Percentiles rank a stretch among this genome's conserved stretches.
Conservation (phyloP, 1,140 invertebrate species). For the Bombus superbus region DNA sequence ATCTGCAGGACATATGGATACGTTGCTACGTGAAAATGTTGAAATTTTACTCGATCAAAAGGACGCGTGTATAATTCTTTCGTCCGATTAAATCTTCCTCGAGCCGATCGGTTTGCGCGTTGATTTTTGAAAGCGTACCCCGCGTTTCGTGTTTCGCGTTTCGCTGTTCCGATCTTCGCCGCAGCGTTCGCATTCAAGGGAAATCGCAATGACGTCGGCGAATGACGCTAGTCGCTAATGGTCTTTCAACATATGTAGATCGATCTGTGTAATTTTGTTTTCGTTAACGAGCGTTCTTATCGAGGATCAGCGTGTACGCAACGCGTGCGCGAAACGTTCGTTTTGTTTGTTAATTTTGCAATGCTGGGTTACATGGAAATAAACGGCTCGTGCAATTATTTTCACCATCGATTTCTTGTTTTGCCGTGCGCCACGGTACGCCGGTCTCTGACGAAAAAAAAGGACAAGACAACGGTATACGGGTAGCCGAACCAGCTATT, state of each 20-base stretch:
- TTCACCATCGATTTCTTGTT: conserved; percentile 59
- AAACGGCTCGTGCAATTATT: conserved; percentile 50
- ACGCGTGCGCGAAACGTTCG: background rate
- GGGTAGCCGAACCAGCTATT: conserved; percentile 17
- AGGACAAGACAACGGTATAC: conserved; percentile 29
- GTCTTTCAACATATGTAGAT: conserved; percentile 4
- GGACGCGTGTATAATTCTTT: background rate
- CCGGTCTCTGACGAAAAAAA: conserved; percentile 34
- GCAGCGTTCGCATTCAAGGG: background rate
- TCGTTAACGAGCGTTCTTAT: background rate
- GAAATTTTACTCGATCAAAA: background rate
- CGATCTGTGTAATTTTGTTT: conserved; percentile 31
- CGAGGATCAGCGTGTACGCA: background rate
- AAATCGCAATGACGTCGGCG: conserved; percentile 18
- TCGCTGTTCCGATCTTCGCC: background rate
- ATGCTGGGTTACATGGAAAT: conserved; percentile 9
- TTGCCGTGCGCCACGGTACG: conserved; percentile 19
- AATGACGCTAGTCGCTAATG: conserved; percentile 8
- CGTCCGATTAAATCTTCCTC: background rate
- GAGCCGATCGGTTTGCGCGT: background rate
- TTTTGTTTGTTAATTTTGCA: conserved; percentile 17
- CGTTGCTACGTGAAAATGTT: background rate
- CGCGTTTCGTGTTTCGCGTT: background rate
- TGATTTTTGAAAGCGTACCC: background rate
- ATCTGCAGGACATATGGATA: conserved; percentile 12